Evolutionary conservation across 2,797 vertebrate species (phyloP), one percentile per base, ranked within the genome.

Genomic region (Coendou prehensilis): DNA sequence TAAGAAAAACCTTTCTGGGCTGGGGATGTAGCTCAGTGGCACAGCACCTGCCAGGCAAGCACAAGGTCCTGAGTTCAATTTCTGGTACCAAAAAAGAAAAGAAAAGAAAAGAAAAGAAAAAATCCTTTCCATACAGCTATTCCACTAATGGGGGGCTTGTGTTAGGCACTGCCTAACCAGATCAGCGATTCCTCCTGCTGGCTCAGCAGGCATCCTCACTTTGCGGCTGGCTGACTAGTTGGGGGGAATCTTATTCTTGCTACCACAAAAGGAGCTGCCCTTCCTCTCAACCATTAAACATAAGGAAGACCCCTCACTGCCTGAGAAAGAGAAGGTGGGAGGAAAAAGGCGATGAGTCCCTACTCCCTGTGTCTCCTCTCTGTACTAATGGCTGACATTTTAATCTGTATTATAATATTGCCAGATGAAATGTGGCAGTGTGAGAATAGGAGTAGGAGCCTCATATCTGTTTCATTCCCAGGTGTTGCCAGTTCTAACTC

Each of bases 1-100:
- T 83, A 91, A 84, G 64, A 64, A 92, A 93, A 86, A 63, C 18
- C 56, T 94, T 96, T 83, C 20, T 20, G 78, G 28, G 63, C 63
- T 64, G 63, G 30, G 63, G 63, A 33, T 64, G 13, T 30, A 64
- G 63, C 63, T 67, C 15, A 7, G 64, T 8, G 20, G 56, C 56
- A 57, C 33, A n/a, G 64, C 15, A 13, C 33, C 6, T 67, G 64
- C 6, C 6, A 17, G 33, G 33, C 64, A n/a, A n/a, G 33, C 30
- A 6, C 33, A n/a, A 67, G 33, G 64, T 67, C 64, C 33, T 67
- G 64, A n/a, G 64, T 67, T 67, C 33, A 17, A 67, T 67, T 67
- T 15, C 14, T 7, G 15, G 33, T 22, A n/a, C 15, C 33, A 67
- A n/a, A 67, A 64, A 33, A 1, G 17, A 57, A 57, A 15, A 57